A percentile compares a stretch with the other conserved stretches of the same genome.
Evolutionary conservation across 2,113 vertebrate species (phyloP).

Genomic region (Halcyon senegalensis): DNA sequence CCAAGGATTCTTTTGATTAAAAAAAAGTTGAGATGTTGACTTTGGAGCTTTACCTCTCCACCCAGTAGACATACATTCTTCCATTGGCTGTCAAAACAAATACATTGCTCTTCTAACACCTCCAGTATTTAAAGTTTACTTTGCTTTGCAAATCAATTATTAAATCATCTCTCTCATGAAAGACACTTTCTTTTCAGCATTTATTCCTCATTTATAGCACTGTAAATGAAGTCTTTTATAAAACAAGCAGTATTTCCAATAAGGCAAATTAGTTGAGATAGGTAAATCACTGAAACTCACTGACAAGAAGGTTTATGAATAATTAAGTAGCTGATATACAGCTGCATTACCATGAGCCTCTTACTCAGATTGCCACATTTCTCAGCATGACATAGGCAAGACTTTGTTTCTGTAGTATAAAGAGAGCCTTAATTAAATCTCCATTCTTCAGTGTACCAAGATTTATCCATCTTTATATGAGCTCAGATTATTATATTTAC

Average conservation of each 20-base stretch:
- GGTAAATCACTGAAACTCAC: constrained; percentile 5
- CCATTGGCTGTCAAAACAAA: background rate
- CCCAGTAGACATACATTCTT: background rate
- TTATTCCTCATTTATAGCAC: background rate
- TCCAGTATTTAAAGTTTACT: background rate
- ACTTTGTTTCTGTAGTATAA: constrained; percentile 32
- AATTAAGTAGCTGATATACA: constrained; percentile 36
- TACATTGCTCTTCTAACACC: background rate
- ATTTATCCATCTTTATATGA: background rate
- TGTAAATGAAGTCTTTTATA: background rate
- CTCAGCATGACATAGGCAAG: background rate
- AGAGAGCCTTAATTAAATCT: constrained; percentile 50
- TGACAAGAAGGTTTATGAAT: constrained; percentile 22
- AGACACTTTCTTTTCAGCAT: background rate
- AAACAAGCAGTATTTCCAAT: constrained; percentile 1
- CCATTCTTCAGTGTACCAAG: background rate
- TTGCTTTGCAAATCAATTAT: background rate
- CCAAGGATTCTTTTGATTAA: background rate
- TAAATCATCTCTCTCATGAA: background rate
- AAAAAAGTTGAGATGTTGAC: background rate
- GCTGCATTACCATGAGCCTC: background rate
- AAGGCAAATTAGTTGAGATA: background rate
- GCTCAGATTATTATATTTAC: background rate
- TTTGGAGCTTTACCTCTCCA: background rate
- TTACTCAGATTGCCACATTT: background rate